A percentile compares a stretch with the other conserved stretches of the same genome.
Evolutionary conservation across 2,797 vertebrate species (phyloP).

Genomic region (Ctenosaura bakeri): DNA sequence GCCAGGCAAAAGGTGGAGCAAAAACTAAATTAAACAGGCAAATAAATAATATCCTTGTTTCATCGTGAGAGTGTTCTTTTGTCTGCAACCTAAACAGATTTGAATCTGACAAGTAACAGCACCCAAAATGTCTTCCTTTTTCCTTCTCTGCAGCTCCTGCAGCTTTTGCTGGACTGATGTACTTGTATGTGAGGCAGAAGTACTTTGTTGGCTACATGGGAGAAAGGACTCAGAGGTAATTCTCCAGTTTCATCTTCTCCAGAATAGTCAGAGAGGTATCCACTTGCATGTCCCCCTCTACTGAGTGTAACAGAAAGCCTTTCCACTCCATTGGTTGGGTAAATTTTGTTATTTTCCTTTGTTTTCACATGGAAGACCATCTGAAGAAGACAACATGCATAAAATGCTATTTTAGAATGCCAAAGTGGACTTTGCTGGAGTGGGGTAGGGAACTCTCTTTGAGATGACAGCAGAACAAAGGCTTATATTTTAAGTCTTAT

Average conservation of each 20-base stretch:
- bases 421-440: not conserved
- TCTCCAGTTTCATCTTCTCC: not conserved
- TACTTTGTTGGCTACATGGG: slow-evolving; percentile 96
- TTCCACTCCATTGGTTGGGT: not conserved
- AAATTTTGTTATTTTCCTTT: not conserved
- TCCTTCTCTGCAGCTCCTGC: slow-evolving; percentile 85
- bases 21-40: too few species aligned
- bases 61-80: not conserved
- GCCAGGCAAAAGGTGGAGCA: too few species aligned
- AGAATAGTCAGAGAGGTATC: not conserved
- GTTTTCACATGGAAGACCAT: not conserved
- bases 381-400: not conserved
- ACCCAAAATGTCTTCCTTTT: slow-evolving; percentile 22
- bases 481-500: too few species aligned
- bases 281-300: not conserved
- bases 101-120: not conserved
- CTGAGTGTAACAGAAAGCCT: not conserved
- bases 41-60: too few species aligned
- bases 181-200: slow-evolving; percentile 93
- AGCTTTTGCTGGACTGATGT: slow-evolving; percentile 93
- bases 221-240: slow-evolving; percentile 92
- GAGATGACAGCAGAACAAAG: too few species aligned
- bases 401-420: not conserved
- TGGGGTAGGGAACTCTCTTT: not conserved
- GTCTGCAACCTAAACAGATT: not conserved